phyloP scores from a whole-genome alignment of 2,888 invertebrate genomes.

The Leucania comma region DNA sequence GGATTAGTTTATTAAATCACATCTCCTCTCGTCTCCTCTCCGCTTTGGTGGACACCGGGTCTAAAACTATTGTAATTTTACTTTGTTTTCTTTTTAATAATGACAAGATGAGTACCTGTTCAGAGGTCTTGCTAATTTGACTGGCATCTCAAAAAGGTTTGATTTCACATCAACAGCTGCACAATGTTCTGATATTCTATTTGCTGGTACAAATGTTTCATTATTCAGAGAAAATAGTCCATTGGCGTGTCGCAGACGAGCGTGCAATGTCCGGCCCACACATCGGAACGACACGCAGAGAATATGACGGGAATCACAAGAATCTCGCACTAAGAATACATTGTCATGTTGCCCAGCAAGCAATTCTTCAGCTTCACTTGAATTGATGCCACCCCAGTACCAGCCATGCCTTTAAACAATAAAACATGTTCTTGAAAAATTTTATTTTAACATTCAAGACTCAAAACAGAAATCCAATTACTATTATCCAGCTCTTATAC shows the following conservation, averaged over 20 bases:
- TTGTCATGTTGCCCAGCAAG: conserved; percentile 93
- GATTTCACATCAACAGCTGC: conserved; percentile 87
- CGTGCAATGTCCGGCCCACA: conserved; percentile 93
- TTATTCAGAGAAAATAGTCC: conserved; percentile 92
- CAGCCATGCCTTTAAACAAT: conserved; percentile 89
- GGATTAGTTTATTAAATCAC: no score
- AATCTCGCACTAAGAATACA: conserved; percentile 94
- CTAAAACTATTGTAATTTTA: background rate
- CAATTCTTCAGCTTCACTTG: conserved; percentile 93
- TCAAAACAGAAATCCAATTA: no score
- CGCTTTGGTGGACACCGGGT: no score
- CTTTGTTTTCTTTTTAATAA: background rate
- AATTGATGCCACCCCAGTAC: conserved; percentile 95
- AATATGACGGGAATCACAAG: conserved; percentile 93
- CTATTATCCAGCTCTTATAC: no score
- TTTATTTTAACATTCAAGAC: no score
- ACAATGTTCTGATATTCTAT: conserved; percentile 88
- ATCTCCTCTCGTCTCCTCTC: no score
- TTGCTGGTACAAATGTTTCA: conserved; percentile 89
- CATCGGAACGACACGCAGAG: conserved; percentile 94
- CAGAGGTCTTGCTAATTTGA: conserved; percentile 87
- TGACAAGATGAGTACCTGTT: conserved; percentile 79
- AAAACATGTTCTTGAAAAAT: no score
- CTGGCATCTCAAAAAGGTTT: conserved; percentile 87
- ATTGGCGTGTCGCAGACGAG: conserved; percentile 93